Percentiles rank a stretch among this genome's conserved stretches.
phyloP scores from a whole-genome alignment of 2,888 invertebrate genomes.

The Dolichomitus sp. region DNA sequence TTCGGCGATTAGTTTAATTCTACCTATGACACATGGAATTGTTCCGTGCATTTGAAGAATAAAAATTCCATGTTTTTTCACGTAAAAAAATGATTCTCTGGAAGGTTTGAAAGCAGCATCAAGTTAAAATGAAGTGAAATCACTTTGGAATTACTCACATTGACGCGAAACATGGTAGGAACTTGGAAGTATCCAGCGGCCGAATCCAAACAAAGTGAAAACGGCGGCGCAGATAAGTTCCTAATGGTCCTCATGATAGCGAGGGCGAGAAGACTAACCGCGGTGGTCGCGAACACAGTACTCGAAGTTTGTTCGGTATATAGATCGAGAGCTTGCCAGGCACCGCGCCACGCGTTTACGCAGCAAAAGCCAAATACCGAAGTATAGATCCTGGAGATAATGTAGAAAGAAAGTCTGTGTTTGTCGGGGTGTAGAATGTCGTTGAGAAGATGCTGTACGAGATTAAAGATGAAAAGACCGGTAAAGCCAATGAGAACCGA shows the following conservation, averaged over 20 bases:
- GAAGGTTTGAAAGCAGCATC: too few relatives aligned
- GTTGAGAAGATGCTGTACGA: constrained; percentile 88
- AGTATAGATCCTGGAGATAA: constrained; percentile 92
- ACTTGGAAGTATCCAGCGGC: constrained; percentile 94
- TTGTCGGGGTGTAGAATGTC: constrained; percentile 90
- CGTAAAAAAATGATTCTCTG: too few relatives aligned
- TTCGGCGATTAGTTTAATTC: too few relatives aligned
- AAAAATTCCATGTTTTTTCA: too few relatives aligned
- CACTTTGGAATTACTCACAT: constrained; percentile 88
- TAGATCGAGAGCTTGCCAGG: constrained; percentile 92
- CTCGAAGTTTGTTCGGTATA: constrained; percentile 89
- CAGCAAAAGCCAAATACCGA: constrained; percentile 92
- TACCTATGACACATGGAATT: too few relatives aligned
- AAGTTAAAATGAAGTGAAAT: not conserved
- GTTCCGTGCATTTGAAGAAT: too few relatives aligned
- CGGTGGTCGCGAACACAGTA: constrained; percentile 89
- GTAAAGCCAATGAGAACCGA: constrained; percentile 91
- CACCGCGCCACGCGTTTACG: constrained; percentile 96
- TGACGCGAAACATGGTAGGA: constrained; percentile 93
- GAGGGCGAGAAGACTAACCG: constrained; percentile 90
- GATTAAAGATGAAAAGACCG: constrained; percentile 91
- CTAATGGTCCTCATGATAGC: constrained; percentile 91
- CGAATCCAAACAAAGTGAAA: constrained; percentile 92
- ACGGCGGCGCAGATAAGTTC: constrained; percentile 94
- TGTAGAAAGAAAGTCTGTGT: constrained; percentile 90